Base-by-base conservation (phyloP, 2,113 vertebrate genomes). In the Damaliscus lunatus region DNA sequence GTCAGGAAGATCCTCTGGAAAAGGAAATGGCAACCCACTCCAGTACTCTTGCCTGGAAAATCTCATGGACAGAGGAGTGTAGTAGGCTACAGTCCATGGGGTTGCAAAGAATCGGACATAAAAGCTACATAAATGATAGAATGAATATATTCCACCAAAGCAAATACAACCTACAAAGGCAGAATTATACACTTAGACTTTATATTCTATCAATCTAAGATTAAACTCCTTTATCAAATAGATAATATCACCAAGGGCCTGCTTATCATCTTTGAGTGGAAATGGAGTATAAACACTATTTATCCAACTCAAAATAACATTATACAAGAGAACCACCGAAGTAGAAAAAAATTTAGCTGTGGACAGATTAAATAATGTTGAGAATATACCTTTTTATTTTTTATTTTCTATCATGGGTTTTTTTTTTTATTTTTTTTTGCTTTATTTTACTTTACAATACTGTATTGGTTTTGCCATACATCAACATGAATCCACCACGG, bases 181-280 rank as follows among this genome's bases (percentile, higher is more conserved):
- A 83, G 15, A 98, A 98, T 98, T 98, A 98, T 97, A 64, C 94
- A 92, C 94, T 96, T 93, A 93, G 78, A 98, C 98, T 98, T 98
- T 98, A 98, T 98, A 86, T 97, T 97, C 90, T 53, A 95, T 98
- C 97, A 97, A 91, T 90, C 40, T 97, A 95, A 97, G 33, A 96
- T 98, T 98, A 98, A 97, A 98, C 98, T 97, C 53, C 97, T 98
- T 98, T 98, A 97, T 77, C 23, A 96, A 94, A 88, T 94, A 98
- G 98, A 97, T 98, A 98, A 98, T 97, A 77, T 87, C 93, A 98
- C 52, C 55, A 97, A 59, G 15, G 43, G 40, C 84, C 0, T 10
- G 57, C 59, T 96, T 97, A 98, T 8, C 85, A 90, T 98, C 96
- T 98, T 98, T 97, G 97, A 96, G 85, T 97, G 86, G 94, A 98